phyloP scores from a whole-genome alignment of 1,140 invertebrate genomes.

The Megalopta genalis region DNA sequence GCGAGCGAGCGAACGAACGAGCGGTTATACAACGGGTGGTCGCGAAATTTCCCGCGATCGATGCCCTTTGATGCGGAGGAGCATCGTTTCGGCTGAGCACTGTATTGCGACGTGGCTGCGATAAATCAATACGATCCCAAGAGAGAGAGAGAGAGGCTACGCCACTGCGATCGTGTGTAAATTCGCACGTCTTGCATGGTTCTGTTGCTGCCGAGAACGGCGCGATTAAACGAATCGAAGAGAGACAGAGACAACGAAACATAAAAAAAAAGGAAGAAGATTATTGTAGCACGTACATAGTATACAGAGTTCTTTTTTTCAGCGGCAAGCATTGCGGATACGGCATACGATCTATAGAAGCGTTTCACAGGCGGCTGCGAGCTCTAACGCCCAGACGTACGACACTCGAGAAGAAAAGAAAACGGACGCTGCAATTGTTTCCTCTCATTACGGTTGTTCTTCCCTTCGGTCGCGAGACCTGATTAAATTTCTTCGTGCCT shows the following conservation, averaged over 20 bases:
- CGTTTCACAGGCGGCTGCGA: constrained; percentile 43
- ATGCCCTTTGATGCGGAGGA: constrained; percentile 9
- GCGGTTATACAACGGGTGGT: background rate
- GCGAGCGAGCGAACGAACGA: too few relatives aligned
- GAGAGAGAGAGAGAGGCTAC: constrained; percentile 1
- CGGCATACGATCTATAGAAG: constrained; percentile 53
- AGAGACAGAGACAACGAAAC: background rate
- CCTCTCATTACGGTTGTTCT: constrained; percentile 5
- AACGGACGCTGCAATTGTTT: constrained; percentile 7
- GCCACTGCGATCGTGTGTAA: constrained; percentile 29
- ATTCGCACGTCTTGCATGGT: constrained; percentile 30
- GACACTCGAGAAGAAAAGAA: constrained; percentile 30
- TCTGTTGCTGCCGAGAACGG: constrained; percentile 27
- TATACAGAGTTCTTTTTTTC: constrained; percentile 6
- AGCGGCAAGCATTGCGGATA: constrained; percentile 51
- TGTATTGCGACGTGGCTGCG: constrained; percentile 18
- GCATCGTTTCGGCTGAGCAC: constrained; percentile 4
- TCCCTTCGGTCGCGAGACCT: background rate
- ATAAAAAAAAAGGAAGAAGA: too few relatives aligned
- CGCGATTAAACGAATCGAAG: constrained; percentile 13
- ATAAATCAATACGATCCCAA: constrained; percentile 55
- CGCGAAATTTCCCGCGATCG: constrained; percentile 8
- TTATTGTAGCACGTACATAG: background rate
- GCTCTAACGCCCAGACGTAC: constrained; percentile 46
- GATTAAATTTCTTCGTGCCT: background rate